Percentiles rank a stretch among this genome's conserved stretches.
Evolutionary conservation across 2,113 vertebrate species (phyloP).

Genomic region (Ramphastos sulfuratus): DNA sequence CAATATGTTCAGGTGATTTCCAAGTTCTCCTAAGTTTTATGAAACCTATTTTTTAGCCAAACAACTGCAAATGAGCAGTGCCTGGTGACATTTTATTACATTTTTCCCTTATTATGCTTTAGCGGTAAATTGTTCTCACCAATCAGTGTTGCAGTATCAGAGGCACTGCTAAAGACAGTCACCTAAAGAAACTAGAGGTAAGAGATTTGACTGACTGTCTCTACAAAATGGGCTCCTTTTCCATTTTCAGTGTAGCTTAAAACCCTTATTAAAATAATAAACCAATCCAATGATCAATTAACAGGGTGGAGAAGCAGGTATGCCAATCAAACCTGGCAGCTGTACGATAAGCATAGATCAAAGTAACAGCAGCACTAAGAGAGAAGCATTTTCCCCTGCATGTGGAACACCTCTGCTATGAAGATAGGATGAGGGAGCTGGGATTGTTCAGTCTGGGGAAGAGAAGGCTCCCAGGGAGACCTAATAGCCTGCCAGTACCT

Average conservation of each 20-base stretch:
- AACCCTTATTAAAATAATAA: slow-evolving; percentile 26
- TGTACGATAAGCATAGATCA: not conserved
- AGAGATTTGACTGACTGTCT: not conserved
- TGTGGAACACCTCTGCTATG: too few species aligned
- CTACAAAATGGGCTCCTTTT: not conserved
- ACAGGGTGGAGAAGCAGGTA: not conserved
- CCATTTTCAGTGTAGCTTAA: not conserved
- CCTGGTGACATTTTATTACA: slow-evolving; percentile 69
- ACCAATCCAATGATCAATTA: not conserved
- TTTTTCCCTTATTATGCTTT: slow-evolving; percentile 70
- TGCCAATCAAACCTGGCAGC: not conserved
- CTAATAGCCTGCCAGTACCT: too few species aligned
- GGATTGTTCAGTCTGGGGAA: too few species aligned
- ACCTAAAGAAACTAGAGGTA: not conserved
- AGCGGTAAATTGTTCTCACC: slow-evolving; percentile 63
- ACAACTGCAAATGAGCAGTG: slow-evolving; percentile 60
- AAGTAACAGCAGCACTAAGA: not conserved
- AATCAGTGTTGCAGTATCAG: slow-evolving; percentile 49
- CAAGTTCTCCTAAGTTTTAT: slow-evolving; percentile 67
- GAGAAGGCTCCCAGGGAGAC: too few species aligned
- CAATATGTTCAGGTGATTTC: slow-evolving; percentile 43
- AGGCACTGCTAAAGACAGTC: not conserved
- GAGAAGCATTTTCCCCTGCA: not conserved
- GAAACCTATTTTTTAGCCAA: slow-evolving; percentile 76
- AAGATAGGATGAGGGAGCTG: too few species aligned